A percentile compares a stretch with the other conserved stretches of the same genome.
Evolutionary conservation across 2,888 invertebrate species (phyloP).

Genomic region (Cacoxenus indagator): DNA sequence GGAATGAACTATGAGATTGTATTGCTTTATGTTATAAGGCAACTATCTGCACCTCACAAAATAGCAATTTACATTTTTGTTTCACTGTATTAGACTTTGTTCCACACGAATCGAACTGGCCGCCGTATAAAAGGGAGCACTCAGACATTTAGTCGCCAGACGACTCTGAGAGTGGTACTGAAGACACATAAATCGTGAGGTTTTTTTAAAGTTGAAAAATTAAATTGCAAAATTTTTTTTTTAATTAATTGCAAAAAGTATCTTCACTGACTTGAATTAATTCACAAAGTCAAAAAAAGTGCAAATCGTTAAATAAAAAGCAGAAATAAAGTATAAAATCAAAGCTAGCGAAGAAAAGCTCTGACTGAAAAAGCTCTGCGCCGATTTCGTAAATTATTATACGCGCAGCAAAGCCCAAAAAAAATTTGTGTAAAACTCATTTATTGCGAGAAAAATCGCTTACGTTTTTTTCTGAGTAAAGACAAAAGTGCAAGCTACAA

Average conservation of each 20-base stretch:
- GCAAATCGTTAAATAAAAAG: slow-evolving; percentile 13
- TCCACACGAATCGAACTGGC: too few species aligned
- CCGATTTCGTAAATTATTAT: slow-evolving; percentile 55
- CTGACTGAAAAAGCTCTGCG: slow-evolving; percentile 57
- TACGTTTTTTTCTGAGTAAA: too few species aligned
- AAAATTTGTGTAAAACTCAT: slow-evolving; percentile 46
- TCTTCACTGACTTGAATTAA: slow-evolving; percentile 49
- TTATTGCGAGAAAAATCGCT: slow-evolving; percentile 65
- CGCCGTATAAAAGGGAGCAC: slow-evolving; percentile 68
- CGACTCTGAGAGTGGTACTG: slow-evolving; percentile 50
- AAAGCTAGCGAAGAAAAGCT: slow-evolving; percentile 43
- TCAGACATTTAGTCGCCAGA: slow-evolving; percentile 78
- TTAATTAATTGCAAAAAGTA: slow-evolving; percentile 15
- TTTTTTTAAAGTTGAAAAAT: slow-evolving; percentile 26
- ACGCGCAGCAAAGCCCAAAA: not conserved
- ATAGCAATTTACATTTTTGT: too few species aligned
- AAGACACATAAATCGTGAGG: slow-evolving; percentile 25
- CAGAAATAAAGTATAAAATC: slow-evolving; percentile 9
- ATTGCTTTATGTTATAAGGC: too few species aligned
- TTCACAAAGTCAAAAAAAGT: slow-evolving; percentile 35
- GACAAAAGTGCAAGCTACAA: too few species aligned
- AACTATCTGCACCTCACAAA: too few species aligned
- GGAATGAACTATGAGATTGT: too few species aligned
- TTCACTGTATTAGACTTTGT: too few species aligned
- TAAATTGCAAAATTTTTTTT: slow-evolving; percentile 17